Base-by-base conservation (phyloP, 2,888 invertebrate genomes). In the Zygogramma bicolorata region DNA sequence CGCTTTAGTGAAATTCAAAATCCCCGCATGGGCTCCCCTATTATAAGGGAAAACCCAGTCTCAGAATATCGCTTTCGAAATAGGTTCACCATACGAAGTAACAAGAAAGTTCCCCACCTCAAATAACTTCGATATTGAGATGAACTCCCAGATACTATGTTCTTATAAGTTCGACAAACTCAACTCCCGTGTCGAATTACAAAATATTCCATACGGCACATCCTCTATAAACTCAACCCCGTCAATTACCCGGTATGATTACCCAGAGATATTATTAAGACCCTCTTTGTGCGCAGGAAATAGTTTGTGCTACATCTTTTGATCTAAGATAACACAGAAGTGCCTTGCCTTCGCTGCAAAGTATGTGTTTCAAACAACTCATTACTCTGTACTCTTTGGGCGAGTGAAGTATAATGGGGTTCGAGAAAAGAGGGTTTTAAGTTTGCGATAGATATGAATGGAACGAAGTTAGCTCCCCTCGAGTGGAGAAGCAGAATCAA, bases 231-330 rank as follows among this genome's bases (percentile, higher is more conserved):
- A 22, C 53, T 53, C n/a, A 25, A 53, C n/a, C 53, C 25, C 27
- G 5, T 53, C 53, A 53, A 53, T 53, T 53, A 53, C 25, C 25
- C 25, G 53, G 53, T 53, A 53, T 53, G 53, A 53, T 10, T 53
- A 27, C 53, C 27, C 53, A n/a, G 53, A 27, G n/a, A 53, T 53
- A 53, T 25, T 53, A 53, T 53, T 53, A 53, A 13, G 53, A 22
- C 40, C 13, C 61, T 40, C 61, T 61, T 61, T 61, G 31, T 59
- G 20, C 34, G 13, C 8, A 4, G 18, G 13, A 59, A 59, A 59
- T 59, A 59, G n/a, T 59, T 59, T 29, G 61, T 61, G n/a, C 22
- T 22, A 4, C 29, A 61, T 38, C 61, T 31, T 61, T 61, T 61
- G 61, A 61, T 61, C 34, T 31, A 20, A 61, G 61, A 40, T 22